Conservation (phyloP, 2,797 vertebrate species). For the Microctenopoma stevenorrisi region DNA sequence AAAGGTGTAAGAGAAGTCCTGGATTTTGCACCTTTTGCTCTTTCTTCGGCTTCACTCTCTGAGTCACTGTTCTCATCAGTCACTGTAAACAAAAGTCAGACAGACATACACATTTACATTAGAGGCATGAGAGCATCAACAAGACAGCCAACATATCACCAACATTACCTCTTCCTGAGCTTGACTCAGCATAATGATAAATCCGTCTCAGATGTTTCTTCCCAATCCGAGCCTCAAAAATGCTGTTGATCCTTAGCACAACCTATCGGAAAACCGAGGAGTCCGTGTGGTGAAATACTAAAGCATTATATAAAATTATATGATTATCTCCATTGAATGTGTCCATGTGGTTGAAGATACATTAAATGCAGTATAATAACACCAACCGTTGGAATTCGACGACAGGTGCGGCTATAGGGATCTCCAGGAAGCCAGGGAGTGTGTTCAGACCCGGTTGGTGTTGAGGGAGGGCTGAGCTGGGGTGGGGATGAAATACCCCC, state of each 20-base stretch:
- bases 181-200: constrained; percentile 89
- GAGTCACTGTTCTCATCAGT: constrained; percentile 94
- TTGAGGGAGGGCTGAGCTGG: constrained; percentile 82
- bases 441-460: constrained; percentile 52
- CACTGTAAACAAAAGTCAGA: constrained; percentile 70
- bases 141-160: neutral
- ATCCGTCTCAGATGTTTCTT: constrained; percentile 90
- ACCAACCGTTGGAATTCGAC: constrained; percentile 74
- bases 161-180: constrained; percentile 88
- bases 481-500: constrained; percentile 84
- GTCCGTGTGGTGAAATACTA: constrained; percentile 2
- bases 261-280: constrained; percentile 43
- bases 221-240: constrained; percentile 89
- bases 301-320: neutral
- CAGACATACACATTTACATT: neutral
- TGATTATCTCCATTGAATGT: neutral
- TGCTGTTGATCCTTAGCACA: constrained; percentile 89
- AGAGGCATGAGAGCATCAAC: neutral
- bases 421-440: constrained; percentile 52
- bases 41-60: constrained; percentile 91
- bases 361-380: neutral
- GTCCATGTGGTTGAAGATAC: neutral
- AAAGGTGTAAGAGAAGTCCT: neutral
- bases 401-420: constrained; percentile 58
- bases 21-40: constrained; percentile 84